Conservation (phyloP, 2,113 vertebrate genomes). For the Oreocharis arfaki region DNA sequence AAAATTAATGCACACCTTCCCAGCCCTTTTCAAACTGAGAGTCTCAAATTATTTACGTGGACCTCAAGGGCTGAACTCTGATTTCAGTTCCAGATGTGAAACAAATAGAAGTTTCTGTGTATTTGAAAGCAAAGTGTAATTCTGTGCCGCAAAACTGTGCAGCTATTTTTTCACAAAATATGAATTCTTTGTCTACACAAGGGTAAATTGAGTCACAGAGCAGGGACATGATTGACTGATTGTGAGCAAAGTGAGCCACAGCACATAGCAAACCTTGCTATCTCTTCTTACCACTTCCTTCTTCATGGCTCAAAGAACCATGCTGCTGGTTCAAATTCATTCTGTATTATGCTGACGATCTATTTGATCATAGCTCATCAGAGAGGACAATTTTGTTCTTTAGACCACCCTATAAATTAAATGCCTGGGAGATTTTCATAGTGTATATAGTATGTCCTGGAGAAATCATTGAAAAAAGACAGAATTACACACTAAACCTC, state of each 20-base stretch:
- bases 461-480: background rate
- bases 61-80: background rate
- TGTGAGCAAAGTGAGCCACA: background rate
- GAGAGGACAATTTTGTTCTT: background rate
- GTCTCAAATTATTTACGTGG: background rate
- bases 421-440: background rate
- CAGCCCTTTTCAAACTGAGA: background rate
- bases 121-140: background rate
- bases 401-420: background rate
- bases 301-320: background rate
- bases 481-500: background rate
- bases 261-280: background rate
- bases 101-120: background rate
- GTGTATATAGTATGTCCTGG: background rate
- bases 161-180: background rate
- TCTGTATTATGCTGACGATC: background rate
- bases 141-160: background rate
- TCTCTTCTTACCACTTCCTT: background rate
- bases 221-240: background rate
- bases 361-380: background rate
- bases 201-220: background rate
- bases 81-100: background rate
- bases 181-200: background rate
- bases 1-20: conserved; percentile 17
- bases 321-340: background rate